phyloP scores from a whole-genome alignment of 2,888 invertebrate genomes.

The Lasioglossum pauxillum region DNA sequence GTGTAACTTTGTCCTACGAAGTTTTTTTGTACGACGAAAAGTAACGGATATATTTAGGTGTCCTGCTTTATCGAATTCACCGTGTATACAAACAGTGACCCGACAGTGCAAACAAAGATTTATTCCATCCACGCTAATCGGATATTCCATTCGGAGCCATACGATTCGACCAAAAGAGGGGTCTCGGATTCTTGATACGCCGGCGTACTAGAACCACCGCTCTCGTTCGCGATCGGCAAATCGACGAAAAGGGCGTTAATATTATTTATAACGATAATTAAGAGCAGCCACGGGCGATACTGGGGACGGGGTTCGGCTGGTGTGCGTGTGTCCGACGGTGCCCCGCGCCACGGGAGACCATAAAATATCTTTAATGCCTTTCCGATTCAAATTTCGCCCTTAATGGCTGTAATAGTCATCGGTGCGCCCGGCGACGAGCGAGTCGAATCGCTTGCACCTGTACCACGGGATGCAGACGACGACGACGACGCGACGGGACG shows the following conservation, averaged over 20 bases:
- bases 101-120: too few relatives aligned
- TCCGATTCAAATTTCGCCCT: constrained; percentile 78
- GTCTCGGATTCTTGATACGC: neutral
- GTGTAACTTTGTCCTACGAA: too few relatives aligned
- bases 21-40: too few relatives aligned
- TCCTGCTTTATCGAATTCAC: too few relatives aligned
- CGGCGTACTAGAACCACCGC: neutral
- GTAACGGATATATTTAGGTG: too few relatives aligned
- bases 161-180: neutral
- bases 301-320: constrained; percentile 42
- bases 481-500: neutral
- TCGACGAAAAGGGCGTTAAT: constrained; percentile 76
- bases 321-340: constrained; percentile 61
- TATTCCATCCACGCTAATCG: too few relatives aligned
- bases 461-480: constrained; percentile 13
- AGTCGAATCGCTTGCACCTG: constrained; percentile 72
- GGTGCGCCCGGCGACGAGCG: constrained; percentile 54
- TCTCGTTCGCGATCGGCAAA: constrained; percentile 25
- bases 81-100: too few relatives aligned
- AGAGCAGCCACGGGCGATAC: constrained; percentile 74
- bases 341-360: constrained; percentile 75
- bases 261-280: constrained; percentile 81
- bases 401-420: constrained; percentile 72
- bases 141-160: neutral
- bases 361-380: constrained; percentile 80